Percentiles rank a stretch among this genome's conserved stretches.
Conservation (phyloP, 2,888 invertebrate species). For the Lamellibrachia satsuma region DNA sequence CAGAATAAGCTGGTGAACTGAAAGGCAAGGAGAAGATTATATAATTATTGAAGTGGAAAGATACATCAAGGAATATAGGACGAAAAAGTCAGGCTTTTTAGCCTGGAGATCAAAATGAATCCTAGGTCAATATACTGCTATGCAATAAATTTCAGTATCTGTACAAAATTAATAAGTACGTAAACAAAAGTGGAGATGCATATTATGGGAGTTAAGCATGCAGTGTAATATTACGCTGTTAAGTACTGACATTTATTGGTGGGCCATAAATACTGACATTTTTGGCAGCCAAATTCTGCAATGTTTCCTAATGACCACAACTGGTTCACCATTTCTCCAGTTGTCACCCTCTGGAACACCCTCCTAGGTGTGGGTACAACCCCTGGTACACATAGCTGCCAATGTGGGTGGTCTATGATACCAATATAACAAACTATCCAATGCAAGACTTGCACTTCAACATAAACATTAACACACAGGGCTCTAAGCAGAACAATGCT, state of each 20-base stretch:
- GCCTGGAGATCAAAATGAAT: neutral
- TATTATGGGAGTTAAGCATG: neutral
- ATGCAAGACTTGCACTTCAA: neutral
- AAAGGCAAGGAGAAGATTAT: neutral
- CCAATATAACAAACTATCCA: neutral
- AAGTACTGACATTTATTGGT: neutral
- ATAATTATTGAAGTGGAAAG: neutral
- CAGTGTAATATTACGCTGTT: neutral
- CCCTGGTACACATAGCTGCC: neutral
- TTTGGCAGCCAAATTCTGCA: neutral
- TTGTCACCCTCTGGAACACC: too few relatives aligned
- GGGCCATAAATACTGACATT: neutral
- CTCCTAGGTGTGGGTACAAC: too few relatives aligned
- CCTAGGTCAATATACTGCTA: neutral
- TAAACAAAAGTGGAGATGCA: neutral
- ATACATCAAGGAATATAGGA: neutral
- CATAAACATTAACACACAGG: neutral
- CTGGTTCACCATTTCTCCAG: neutral
- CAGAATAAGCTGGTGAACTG: neutral
- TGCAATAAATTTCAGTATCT: neutral
- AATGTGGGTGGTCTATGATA: neutral
- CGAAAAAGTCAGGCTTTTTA: neutral
- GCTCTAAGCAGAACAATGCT: neutral
- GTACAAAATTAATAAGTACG: neutral
- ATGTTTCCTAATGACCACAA: neutral